Evolutionary conservation across 2,888 invertebrate genomes (phyloP).

Genomic region (Pristionchus japonicus): DNA sequence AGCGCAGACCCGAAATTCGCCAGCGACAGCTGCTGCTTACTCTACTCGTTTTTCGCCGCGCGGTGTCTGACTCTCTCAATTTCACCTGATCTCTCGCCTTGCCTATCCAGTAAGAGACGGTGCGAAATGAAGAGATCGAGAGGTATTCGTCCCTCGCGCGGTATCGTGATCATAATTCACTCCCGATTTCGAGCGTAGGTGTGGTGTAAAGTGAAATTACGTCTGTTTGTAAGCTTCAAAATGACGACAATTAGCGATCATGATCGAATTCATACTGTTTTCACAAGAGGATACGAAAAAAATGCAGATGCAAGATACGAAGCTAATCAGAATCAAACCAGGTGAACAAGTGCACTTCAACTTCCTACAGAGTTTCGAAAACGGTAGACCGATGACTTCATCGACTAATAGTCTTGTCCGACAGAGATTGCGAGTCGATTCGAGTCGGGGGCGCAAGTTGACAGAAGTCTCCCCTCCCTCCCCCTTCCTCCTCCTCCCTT

Average conservation of each 20-base stretch:
- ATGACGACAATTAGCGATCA: too few species aligned
- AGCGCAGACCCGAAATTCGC: neutral
- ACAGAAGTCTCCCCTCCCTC: neutral
- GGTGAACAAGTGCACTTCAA: too few species aligned
- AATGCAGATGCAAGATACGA: too few species aligned
- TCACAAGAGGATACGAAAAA: too few species aligned
- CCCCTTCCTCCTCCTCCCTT: neutral
- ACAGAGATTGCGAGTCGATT: neutral
- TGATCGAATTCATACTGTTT: too few species aligned
- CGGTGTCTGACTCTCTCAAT: neutral
- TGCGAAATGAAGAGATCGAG: neutral
- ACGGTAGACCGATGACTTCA: too few species aligned
- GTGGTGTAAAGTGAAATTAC: too few species aligned
- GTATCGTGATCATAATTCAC: neutral
- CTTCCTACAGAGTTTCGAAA: too few species aligned
- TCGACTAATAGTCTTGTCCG: neutral
- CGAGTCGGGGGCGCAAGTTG: conserved; percentile 35
- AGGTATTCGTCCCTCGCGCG: neutral
- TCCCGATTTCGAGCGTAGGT: neutral
- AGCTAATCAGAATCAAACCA: too few species aligned
- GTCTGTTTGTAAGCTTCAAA: too few species aligned
- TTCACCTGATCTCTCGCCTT: neutral
- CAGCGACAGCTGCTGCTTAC: neutral
- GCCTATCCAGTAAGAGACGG: neutral
- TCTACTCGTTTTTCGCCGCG: neutral